phyloP scores from a whole-genome alignment of 1,140 invertebrate genomes.

The Drosophila burlai region DNA sequence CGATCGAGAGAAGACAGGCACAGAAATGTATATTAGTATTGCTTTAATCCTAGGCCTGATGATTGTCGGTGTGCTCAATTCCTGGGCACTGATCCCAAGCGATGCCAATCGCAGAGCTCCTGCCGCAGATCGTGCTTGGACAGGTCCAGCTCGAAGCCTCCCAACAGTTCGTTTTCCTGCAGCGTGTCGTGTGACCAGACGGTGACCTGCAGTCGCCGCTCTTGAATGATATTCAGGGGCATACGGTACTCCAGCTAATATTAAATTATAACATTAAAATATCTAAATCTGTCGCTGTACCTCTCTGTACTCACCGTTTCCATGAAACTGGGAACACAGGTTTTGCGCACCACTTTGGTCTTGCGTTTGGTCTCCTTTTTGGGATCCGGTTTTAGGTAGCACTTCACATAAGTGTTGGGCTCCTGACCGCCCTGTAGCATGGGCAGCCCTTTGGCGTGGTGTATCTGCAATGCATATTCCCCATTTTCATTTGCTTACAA shows the following conservation, averaged over 20 bases:
- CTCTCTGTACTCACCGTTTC: constrained; percentile 92
- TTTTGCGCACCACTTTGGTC: constrained; percentile 96
- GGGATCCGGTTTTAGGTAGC: constrained; percentile 95
- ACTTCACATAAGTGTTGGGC: constrained; percentile 96
- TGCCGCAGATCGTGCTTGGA: constrained; percentile 89
- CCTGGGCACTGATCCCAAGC: constrained; percentile 88
- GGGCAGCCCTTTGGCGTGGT: constrained; percentile 93
- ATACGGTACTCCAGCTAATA: constrained; percentile 94
- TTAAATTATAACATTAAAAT: neutral
- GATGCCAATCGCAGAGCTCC: constrained; percentile 93
- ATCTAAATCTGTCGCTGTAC: accelerated
- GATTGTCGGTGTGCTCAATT: constrained; percentile 65
- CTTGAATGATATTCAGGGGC: constrained; percentile 91
- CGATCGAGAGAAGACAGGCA: constrained; percentile 74
- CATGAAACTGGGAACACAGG: constrained; percentile 98
- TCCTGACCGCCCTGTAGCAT: constrained; percentile 90
- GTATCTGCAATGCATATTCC: constrained; percentile 80
- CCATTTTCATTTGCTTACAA: neutral
- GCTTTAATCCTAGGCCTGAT: constrained; percentile 50
- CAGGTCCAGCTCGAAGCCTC: constrained; percentile 93
- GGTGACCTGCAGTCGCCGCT: constrained; percentile 93
- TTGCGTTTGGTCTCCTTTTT: constrained; percentile 97
- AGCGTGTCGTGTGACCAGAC: constrained; percentile 97
- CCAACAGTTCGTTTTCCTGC: constrained; percentile 98
- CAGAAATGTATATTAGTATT: constrained; percentile 58